These are phyloP conservation scores for Microctonus hyperodae DNA, from an alignment of 2,888 invertebrate genomes.

Conservation along the genomic window DNA sequence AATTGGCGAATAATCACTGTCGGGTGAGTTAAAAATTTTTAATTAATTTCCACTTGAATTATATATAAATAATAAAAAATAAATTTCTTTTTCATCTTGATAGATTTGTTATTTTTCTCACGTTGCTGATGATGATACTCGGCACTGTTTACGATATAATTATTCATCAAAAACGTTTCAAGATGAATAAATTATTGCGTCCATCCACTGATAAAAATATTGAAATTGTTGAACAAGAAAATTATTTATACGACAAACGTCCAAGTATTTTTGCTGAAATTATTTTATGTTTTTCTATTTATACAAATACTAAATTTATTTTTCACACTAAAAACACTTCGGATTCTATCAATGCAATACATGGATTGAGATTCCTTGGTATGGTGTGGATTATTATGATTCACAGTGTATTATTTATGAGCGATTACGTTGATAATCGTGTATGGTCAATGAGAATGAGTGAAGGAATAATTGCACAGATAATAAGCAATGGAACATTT, in stretches of 20 bases:
- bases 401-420: constrained; percentile 64
- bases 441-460: constrained; percentile 55
- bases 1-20: constrained; percentile 55
- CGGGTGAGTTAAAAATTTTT: constrained; percentile 51
- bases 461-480: constrained; percentile 58
- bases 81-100: constrained; percentile 32
- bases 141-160: constrained; percentile 58
- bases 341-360: constrained; percentile 61
- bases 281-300: constrained; percentile 65
- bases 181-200: constrained; percentile 32
- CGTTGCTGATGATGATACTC: constrained; percentile 49
- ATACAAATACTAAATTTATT: constrained; percentile 63
- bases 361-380: constrained; percentile 66
- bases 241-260: constrained; percentile 24
- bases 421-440: constrained; percentile 61
- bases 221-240: constrained; percentile 39
- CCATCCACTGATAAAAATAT: neutral
- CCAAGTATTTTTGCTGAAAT: constrained; percentile 46
- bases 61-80: neutral
- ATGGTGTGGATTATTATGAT: constrained; percentile 69
- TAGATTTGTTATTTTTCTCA: constrained; percentile 46
- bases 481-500: constrained; percentile 63
- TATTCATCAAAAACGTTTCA: constrained; percentile 45
- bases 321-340: constrained; percentile 56
- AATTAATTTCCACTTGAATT: neutral